Evolutionary conservation across 2,888 invertebrate genomes (phyloP), one percentile per base, ranked within the genome.

Genomic region (Quadroppia sp.): DNA sequence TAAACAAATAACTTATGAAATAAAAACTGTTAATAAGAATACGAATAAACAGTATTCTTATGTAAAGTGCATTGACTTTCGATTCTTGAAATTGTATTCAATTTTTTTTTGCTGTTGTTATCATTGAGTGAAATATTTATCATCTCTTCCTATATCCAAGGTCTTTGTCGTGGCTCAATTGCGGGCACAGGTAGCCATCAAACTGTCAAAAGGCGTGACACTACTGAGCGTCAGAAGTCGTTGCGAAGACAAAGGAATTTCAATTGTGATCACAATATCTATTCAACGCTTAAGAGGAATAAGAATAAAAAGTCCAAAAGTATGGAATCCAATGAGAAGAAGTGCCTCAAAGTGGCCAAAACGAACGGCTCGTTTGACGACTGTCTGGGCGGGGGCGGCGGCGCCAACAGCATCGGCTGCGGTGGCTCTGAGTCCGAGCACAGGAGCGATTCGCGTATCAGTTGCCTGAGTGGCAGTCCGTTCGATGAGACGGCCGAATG

Each of bases 401-500:
- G 28, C 32, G 9, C 61, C 28, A 61, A 17, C 30, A 28, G 25
- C 23, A 56, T 2, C 23, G 13, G 13, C n/a, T n/a, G n/a, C 9
- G 36, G 36, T 15, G 61, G 32, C 32, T 13, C 20, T 25, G 28
- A 61, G 13, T 30, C 9, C 4, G 20, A 28, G 2, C 32, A 25
- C 7, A 30, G 61, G 30, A 30, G 15, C 6, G 25, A 61, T n/a
- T 61, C 61, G 3, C 7, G 32, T 3, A 61, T 61, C 15, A 32
- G 30, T 17, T 2, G 61, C 6, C 25, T 70, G 13, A 13, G 11
- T 40, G 42, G 42, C 2, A 61, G 61, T 61, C 30, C 61, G 30
- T 2, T 93, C 83, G 92, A 94, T 85, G 94, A 94, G 82, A 89
- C 91, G 84, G 93, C 94, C 84, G 95, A 96, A 85, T 95, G 96